Conservation (phyloP, 2,797 vertebrate genomes). For the Eremophila alpestris region DNA sequence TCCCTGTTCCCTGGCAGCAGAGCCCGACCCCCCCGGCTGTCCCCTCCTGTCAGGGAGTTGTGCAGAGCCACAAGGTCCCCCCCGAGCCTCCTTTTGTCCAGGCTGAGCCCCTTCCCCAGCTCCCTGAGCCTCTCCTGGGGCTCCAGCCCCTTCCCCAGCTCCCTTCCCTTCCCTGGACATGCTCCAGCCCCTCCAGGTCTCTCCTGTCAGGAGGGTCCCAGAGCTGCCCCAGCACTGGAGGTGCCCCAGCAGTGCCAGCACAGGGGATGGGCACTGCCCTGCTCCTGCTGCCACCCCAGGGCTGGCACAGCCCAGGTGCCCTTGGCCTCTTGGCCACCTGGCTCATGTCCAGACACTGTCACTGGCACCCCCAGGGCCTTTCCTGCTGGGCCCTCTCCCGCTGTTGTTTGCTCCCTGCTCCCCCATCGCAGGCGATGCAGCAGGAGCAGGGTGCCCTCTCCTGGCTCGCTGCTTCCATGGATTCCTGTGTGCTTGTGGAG, state of each 20-base stretch:
- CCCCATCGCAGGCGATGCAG: rapidly evolving
- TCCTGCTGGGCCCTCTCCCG: not conserved
- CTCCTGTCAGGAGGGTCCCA: not conserved
- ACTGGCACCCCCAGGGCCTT: not conserved
- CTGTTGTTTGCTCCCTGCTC: rapidly evolving
- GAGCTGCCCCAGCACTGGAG: not conserved
- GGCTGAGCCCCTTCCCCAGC: not conserved
- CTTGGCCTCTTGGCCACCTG: not conserved
- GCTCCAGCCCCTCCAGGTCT: not conserved
- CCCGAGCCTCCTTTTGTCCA: not conserved
- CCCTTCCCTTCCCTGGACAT: not conserved
- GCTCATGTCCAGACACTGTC: rapidly evolving
- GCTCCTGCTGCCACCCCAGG: not conserved
- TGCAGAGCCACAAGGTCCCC: not conserved
- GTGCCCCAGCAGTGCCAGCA: not conserved
- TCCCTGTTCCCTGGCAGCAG: not conserved
- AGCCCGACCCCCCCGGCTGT: not conserved
- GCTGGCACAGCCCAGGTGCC: not conserved
- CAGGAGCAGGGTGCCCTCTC: slow-evolving; percentile 24
- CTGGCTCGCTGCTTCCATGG: rapidly evolving
- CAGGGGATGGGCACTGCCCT: not conserved
- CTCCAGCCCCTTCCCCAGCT: not conserved
- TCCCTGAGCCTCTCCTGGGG: not conserved
- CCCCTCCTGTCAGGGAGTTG: not conserved
- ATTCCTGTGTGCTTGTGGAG: rapidly evolving